Evolutionary conservation across 2,888 invertebrate genomes (phyloP).

Genomic region (Andrena camellia): DNA sequence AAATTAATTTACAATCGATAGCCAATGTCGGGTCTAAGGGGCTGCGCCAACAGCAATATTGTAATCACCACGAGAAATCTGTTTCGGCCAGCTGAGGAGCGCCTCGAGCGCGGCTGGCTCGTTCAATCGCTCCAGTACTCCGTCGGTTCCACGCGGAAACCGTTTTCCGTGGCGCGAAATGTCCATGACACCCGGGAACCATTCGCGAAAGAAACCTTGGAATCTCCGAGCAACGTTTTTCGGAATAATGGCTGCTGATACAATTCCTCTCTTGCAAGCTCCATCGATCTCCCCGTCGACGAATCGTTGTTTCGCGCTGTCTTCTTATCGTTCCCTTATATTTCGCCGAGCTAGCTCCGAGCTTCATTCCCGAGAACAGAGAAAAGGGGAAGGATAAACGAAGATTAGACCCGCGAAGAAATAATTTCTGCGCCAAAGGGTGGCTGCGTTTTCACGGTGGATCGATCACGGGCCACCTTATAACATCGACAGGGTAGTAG

Average conservation of each 20-base stretch:
- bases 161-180: conserved; percentile 30
- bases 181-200: conserved; percentile 24
- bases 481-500: conserved; percentile 36
- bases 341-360: background rate
- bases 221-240: conserved; percentile 4
- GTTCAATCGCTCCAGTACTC: conserved; percentile 7
- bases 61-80: conserved; percentile 50
- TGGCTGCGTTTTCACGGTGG: conserved; percentile 76
- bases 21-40: conserved; percentile 24
- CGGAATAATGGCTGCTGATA: background rate
- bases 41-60: conserved; percentile 40
- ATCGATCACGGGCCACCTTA: conserved; percentile 72
- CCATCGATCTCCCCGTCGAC: background rate
- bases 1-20: conserved; percentile 62
- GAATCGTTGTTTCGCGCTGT: background rate
- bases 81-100: conserved; percentile 36
- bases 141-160: conserved; percentile 20
- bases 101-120: conserved; percentile 15
- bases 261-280: background rate
- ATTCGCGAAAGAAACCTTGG: background rate
- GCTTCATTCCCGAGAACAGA: background rate
- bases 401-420: conserved; percentile 65
- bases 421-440: conserved; percentile 78
- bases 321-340: background rate
- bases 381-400: conserved; percentile 41